Base-by-base conservation (phyloP, 2,113 vertebrate genomes). In the Lepidothrix coronata region DNA sequence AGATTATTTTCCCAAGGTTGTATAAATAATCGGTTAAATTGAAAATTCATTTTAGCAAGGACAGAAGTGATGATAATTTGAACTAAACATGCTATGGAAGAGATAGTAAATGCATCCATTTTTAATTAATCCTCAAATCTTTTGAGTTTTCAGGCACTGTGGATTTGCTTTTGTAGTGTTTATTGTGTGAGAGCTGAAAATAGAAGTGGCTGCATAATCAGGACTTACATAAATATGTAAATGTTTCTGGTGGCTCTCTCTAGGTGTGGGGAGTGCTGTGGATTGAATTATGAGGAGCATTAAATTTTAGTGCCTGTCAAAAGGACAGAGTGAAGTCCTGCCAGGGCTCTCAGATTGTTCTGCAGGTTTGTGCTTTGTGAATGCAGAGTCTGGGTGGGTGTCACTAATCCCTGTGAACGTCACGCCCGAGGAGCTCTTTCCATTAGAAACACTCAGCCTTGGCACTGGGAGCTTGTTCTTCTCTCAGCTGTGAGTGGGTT, bases 401-500 rank as follows among this genome's bases (percentile, higher is more conserved):
- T 76, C 63, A 76, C 37, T 70, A 80, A 62, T 78, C 78, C 25
- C 30, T 62, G 71, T 62, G 66, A 88, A 63, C n/a, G 78, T 77
- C 93, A 35, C 1, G 21, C 63, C 88, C 88, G 79, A 83, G 76
- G 9, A 95, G 79, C 82, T 90, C 19, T 81, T 96, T 52, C 67
- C 59, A 10, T 86, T 67, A 48, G 57, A 85, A 95, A 85, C 35
- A 13, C 72, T 71, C 93, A 74, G 85, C 82, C 73, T 81, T 95
- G 91, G 86, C 88, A 55, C 37, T 14, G 59, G 70, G 62, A 61
- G 88, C 90, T 46, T 46, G 61, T 25, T 72, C 89, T 57, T 21
- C 81, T 75, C 80, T 95, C 93, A 75, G 91, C 78, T 95, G 12
- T 46, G 77, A 89, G 95, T 95, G 86, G 86, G 89, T 11, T 96